Conservation (phyloP, 2,888 invertebrate species). For the Pandemis cinnamomeana region DNA sequence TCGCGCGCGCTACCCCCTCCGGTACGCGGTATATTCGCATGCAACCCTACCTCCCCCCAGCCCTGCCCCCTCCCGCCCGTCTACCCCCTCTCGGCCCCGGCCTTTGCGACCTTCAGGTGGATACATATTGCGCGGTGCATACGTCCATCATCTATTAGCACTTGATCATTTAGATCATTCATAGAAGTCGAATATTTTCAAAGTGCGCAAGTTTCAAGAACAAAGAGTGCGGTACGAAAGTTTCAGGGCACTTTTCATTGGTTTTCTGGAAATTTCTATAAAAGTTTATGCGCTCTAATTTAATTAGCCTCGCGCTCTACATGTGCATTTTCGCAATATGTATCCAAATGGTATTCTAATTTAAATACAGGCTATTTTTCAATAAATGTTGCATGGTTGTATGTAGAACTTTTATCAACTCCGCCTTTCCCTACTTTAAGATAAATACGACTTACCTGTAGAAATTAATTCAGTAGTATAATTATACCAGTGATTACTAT, state of each 20-base stretch:
- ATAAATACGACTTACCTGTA: neutral
- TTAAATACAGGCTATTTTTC: slow-evolving; percentile 13
- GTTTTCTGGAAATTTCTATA: slow-evolving; percentile 24
- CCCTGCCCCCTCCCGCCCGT: slow-evolving; percentile 38
- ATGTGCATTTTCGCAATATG: slow-evolving; percentile 35
- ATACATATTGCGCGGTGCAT: slow-evolving; percentile 57
- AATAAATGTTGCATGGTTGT: slow-evolving; percentile 40
- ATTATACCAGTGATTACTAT: neutral
- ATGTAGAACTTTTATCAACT: slow-evolving; percentile 31
- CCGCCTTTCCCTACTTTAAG: slow-evolving; percentile 7
- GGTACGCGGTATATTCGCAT: slow-evolving; percentile 80
- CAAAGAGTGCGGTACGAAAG: slow-evolving; percentile 19
- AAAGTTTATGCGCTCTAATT: slow-evolving; percentile 27
- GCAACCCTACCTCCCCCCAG: slow-evolving; percentile 52
- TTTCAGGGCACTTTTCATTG: slow-evolving; percentile 23
- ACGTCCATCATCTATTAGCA: slow-evolving; percentile 34
- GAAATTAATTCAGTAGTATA: neutral
- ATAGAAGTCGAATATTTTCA: neutral
- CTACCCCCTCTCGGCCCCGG: slow-evolving; percentile 43
- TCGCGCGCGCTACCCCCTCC: slow-evolving; percentile 75
- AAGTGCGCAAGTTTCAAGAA: slow-evolving; percentile 1
- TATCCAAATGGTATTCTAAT: slow-evolving; percentile 22
- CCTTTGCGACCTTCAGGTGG: slow-evolving; percentile 44
- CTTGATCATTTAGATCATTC: slow-evolving; percentile 14
- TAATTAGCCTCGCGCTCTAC: neutral